A percentile compares a stretch with the other conserved stretches of the same genome.
Evolutionary conservation across 2,797 vertebrate genomes (phyloP).

Genomic region (Discoglossus pictus): DNA sequence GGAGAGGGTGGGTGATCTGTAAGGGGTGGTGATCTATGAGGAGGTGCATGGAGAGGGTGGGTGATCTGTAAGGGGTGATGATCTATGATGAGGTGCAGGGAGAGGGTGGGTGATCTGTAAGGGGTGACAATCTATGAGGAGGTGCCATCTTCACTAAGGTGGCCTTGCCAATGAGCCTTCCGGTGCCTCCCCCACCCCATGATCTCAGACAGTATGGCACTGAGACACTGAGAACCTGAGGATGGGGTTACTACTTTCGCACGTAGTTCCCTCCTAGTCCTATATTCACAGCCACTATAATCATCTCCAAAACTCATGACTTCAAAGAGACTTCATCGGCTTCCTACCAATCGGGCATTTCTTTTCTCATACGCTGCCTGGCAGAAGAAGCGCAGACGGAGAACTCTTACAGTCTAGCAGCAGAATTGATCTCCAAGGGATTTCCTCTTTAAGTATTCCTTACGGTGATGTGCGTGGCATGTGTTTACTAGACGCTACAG

Average conservation of each 20-base stretch:
- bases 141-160: not conserved
- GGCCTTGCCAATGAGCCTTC: slow-evolving; percentile 2
- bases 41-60: too few relatives aligned
- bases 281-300: slow-evolving; percentile 4
- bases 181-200: slow-evolving; percentile 4
- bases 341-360: slow-evolving; percentile 30
- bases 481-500: slow-evolving; percentile 7
- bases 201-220: slow-evolving; percentile 5
- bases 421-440: slow-evolving; percentile 40
- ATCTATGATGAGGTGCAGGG: too few relatives aligned
- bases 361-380: slow-evolving; percentile 13
- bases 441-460: slow-evolving; percentile 30
- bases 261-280: slow-evolving; percentile 7
- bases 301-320: slow-evolving; percentile 20
- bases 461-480: not conserved
- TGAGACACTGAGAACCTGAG: not conserved
- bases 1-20: too few relatives aligned
- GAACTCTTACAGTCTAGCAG: slow-evolving; percentile 13
- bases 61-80: too few relatives aligned
- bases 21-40: too few relatives aligned
- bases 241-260: too few relatives aligned
- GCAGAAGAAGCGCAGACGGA: slow-evolving; percentile 22
- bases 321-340: slow-evolving; percentile 38
- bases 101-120: too few relatives aligned
- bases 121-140: not conserved